Evolutionary conservation across 2,113 vertebrate species (phyloP).

Genomic region (Neolamprologus longior): DNA sequence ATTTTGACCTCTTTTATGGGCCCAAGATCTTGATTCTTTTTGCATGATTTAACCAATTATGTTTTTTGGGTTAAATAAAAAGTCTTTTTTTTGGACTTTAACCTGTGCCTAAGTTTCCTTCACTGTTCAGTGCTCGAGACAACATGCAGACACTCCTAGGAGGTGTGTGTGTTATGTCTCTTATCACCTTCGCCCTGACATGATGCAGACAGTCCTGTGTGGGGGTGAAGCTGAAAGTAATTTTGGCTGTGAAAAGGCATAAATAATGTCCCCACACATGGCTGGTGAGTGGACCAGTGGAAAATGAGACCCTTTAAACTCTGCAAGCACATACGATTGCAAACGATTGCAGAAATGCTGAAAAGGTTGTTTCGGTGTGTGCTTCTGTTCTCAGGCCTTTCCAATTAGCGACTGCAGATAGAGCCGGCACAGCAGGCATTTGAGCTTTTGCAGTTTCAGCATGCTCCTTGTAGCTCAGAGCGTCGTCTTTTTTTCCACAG

Average conservation of each 20-base stretch:
- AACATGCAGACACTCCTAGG: not conserved
- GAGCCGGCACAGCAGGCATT: not conserved
- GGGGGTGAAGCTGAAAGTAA: not conserved
- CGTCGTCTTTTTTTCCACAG: conserved; percentile 9
- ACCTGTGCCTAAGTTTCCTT: not conserved
- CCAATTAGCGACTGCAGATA: conserved; percentile 8
- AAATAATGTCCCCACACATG: conserved; percentile 20
- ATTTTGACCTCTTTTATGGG: too few relatives aligned
- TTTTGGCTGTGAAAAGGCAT: conserved; percentile 7
- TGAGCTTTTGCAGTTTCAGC: conserved; percentile 14
- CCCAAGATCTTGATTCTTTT: too few relatives aligned
- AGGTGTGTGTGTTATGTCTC: conserved; percentile 38
- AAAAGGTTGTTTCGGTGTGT: not conserved
- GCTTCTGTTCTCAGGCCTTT: conserved; percentile 26
- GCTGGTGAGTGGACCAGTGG: not conserved
- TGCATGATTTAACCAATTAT: too few relatives aligned
- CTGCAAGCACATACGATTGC: not conserved
- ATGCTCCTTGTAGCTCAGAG: not conserved
- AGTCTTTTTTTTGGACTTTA: too few relatives aligned
- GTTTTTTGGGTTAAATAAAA: too few relatives aligned
- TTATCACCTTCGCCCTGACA: conserved; percentile 30
- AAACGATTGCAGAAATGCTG: not conserved
- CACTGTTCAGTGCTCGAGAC: not conserved
- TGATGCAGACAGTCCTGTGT: not conserved
- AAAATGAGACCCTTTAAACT: conserved; percentile 24